These are phyloP conservation scores for Anas flavirostris DNA, from an alignment of 2,797 vertebrate species.

Conservation along the genomic window DNA sequence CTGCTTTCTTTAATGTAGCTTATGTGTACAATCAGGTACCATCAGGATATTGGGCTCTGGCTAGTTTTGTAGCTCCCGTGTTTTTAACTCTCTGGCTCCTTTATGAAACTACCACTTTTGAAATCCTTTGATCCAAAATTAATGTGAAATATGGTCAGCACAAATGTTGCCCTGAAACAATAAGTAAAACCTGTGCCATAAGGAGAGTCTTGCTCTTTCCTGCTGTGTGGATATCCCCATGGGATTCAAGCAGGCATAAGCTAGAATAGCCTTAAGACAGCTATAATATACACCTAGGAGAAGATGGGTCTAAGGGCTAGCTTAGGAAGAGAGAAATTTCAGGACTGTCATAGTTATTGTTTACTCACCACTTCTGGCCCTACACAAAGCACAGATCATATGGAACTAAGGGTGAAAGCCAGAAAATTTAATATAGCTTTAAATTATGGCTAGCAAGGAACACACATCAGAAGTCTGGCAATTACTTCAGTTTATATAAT, in stretches of 20 bases:
- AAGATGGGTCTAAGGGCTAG: not conserved
- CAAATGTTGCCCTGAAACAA: not conserved
- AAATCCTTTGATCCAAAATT: constrained; percentile 29
- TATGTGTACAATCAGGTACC: not conserved
- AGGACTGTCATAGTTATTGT: constrained; percentile 33
- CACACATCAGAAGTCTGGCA: constrained; percentile 36
- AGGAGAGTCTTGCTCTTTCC: not conserved
- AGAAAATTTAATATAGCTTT: constrained; percentile 29
- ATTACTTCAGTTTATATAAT: constrained; percentile 44
- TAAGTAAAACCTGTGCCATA: constrained; percentile 2
- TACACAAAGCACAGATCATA: not conserved
- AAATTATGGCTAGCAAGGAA: constrained; percentile 31
- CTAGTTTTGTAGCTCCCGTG: not conserved
- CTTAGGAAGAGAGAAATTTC: not conserved
- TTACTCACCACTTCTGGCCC: constrained; percentile 7
- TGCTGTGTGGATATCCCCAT: not conserved
- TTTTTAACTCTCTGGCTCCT: not conserved
- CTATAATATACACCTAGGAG: not conserved
- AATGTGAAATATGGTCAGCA: not conserved
- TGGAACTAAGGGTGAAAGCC: not conserved
- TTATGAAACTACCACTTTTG: not conserved
- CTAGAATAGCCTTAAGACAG: not conserved
- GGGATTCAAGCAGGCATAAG: not conserved
- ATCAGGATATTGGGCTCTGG: not conserved
- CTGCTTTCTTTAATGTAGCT: not conserved